Percentiles rank a stretch among this genome's conserved stretches.
Conservation (phyloP, 1,140 invertebrate species). For the Magallana ariakensis region DNA sequence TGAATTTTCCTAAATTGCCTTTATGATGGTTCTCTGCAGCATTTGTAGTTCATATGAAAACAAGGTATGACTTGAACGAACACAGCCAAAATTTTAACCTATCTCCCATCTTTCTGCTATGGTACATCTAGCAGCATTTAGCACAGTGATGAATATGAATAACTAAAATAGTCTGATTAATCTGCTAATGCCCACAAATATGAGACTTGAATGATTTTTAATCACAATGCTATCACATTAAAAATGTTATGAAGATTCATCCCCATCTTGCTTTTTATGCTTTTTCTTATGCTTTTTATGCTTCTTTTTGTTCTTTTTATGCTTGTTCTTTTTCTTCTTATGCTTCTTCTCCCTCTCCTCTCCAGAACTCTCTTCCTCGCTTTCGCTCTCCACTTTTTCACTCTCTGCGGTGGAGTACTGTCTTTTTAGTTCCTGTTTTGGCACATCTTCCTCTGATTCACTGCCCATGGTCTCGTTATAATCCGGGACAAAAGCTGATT, state of each 20-base stretch:
- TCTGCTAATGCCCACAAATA: too few relatives aligned
- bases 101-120: too few relatives aligned
- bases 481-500: slow-evolving; percentile 74
- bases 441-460: slow-evolving; percentile 37
- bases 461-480: slow-evolving; percentile 67
- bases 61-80: too few relatives aligned
- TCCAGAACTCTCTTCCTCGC: slow-evolving; percentile 24
- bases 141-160: too few relatives aligned
- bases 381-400: slow-evolving; percentile 35
- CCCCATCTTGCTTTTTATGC: slow-evolving; percentile 49
- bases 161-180: too few relatives aligned
- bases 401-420: slow-evolving; percentile 43
- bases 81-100: too few relatives aligned
- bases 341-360: slow-evolving; percentile 45
- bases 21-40: too few relatives aligned
- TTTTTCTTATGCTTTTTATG: slow-evolving; percentile 58
- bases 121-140: too few relatives aligned
- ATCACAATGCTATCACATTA: too few relatives aligned
- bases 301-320: slow-evolving; percentile 62
- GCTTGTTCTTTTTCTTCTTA: slow-evolving; percentile 49
- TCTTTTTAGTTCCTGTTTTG: slow-evolving; percentile 31
- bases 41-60: too few relatives aligned
- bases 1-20: too few relatives aligned
- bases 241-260: slow-evolving; percentile 12
- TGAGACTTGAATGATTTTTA: too few relatives aligned